phyloP scores from a whole-genome alignment of 2,113 vertebrate species.

The Helogale parvula region DNA sequence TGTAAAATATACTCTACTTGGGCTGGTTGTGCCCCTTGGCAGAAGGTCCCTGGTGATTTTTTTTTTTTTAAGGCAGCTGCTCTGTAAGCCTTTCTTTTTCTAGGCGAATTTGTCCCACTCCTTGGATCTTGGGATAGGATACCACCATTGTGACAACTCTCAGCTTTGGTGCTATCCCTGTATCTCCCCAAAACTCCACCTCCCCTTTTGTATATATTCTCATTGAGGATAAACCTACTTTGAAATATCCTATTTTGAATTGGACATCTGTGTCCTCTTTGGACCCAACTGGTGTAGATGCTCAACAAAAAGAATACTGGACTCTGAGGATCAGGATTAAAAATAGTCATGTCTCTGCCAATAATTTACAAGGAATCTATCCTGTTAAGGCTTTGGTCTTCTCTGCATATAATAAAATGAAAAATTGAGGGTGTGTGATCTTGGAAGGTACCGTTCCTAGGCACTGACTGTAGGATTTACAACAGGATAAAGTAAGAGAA shows the following conservation, averaged over 20 bases:
- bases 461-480: neutral
- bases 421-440: neutral
- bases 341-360: neutral
- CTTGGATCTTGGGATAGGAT: neutral
- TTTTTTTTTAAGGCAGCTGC: neutral
- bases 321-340: neutral
- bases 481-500: conserved; percentile 9
- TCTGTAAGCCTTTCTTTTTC: neutral
- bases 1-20: neutral
- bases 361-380: neutral
- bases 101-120: neutral
- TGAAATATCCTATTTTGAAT: neutral
- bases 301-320: neutral
- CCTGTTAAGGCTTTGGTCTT: neutral
- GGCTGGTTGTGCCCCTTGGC: neutral
- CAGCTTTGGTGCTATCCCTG: neutral
- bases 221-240: neutral
- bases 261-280: neutral
- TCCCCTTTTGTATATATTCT: neutral
- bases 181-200: neutral
- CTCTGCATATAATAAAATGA: neutral
- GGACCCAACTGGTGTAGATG: neutral
- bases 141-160: neutral
- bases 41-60: neutral
- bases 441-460: neutral